These are phyloP conservation scores for Acanthoscelides obtectus DNA, from an alignment of 2,888 invertebrate genomes.

Conservation along the genomic window DNA sequence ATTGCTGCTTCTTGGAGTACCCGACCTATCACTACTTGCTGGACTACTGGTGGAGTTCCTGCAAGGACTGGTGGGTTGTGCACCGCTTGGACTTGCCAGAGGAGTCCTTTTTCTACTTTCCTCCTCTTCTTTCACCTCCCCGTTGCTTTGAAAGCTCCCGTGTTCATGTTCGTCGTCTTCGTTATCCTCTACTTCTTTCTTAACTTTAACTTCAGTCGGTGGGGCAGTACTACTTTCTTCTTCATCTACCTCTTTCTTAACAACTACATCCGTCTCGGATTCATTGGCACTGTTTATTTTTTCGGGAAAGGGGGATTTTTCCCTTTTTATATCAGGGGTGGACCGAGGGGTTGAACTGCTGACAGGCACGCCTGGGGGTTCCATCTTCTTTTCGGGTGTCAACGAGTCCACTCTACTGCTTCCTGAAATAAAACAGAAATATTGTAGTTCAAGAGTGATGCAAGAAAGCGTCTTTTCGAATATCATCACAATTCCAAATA, in stretches of 20 bases:
- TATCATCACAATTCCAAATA: no score
- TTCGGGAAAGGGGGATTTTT: slow-evolving; percentile 49
- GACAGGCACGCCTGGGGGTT: slow-evolving; percentile 57
- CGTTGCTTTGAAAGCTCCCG: slow-evolving; percentile 42
- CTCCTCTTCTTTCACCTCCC: slow-evolving; percentile 33
- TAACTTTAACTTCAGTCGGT: slow-evolving; percentile 45
- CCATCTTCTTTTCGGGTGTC: slow-evolving; percentile 75
- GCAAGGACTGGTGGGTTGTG: slow-evolving; percentile 56
- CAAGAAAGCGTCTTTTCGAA: no score
- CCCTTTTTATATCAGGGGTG: slow-evolving; percentile 61
- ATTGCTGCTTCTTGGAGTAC: slow-evolving; percentile 66
- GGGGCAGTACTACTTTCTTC: slow-evolving; percentile 36
- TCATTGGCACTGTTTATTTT: slow-evolving; percentile 38
- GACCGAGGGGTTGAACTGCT: slow-evolving; percentile 59
- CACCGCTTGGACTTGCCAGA: slow-evolving; percentile 40
- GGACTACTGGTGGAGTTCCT: slow-evolving; percentile 63
- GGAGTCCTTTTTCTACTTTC: slow-evolving; percentile 43
- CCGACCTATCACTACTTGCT: slow-evolving; percentile 71
- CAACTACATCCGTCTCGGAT: slow-evolving; percentile 44
- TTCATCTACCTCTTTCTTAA: slow-evolving; percentile 41
- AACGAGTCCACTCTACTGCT: slow-evolving; percentile 75
- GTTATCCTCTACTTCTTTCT: slow-evolving; percentile 41
- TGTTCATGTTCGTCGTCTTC: slow-evolving; percentile 48
- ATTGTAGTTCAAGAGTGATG: no score
- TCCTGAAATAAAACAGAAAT: not conserved